These are phyloP conservation scores for Nomada hirtipes DNA, from an alignment of 2,888 invertebrate genomes.

Conservation along the genomic window DNA sequence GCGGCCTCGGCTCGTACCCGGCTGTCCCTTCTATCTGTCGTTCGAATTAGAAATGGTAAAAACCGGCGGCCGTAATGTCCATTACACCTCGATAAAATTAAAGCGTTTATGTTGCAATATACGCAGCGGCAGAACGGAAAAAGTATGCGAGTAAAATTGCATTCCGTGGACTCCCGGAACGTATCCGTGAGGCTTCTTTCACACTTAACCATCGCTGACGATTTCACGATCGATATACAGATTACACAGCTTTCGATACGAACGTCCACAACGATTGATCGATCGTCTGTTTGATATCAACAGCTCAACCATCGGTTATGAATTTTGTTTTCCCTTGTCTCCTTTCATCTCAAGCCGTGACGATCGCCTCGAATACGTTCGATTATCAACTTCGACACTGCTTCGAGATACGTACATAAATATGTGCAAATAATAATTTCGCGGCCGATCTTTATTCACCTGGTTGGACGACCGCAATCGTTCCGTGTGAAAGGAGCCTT, in stretches of 20 bases:
- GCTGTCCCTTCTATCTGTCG: neutral
- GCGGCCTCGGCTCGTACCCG: neutral
- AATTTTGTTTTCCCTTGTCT: neutral
- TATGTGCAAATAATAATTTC: no score
- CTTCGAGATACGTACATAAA: no score
- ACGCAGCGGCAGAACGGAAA: neutral
- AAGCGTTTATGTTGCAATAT: slow-evolving; percentile 9
- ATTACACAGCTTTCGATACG: neutral
- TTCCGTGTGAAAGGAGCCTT: slow-evolving; percentile 6
- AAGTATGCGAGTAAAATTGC: neutral
- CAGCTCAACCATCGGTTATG: neutral
- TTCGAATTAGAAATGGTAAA: neutral
- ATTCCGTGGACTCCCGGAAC: neutral
- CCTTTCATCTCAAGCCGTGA: neutral
- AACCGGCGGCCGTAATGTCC: neutral
- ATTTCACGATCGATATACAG: neutral
- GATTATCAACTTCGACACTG: slow-evolving; percentile 6
- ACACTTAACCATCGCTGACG: neutral
- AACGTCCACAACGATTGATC: neutral
- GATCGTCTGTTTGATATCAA: neutral
- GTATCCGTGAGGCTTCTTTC: slow-evolving; percentile 17
- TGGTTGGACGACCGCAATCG: slow-evolving; percentile 2
- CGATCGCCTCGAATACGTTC: neutral
- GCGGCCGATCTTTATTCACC: neutral
- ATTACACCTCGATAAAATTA: slow-evolving; percentile 18